These are phyloP conservation scores for Zaprionus nigranus DNA, from an alignment of 1,140 invertebrate species.

Conservation along the genomic window DNA sequence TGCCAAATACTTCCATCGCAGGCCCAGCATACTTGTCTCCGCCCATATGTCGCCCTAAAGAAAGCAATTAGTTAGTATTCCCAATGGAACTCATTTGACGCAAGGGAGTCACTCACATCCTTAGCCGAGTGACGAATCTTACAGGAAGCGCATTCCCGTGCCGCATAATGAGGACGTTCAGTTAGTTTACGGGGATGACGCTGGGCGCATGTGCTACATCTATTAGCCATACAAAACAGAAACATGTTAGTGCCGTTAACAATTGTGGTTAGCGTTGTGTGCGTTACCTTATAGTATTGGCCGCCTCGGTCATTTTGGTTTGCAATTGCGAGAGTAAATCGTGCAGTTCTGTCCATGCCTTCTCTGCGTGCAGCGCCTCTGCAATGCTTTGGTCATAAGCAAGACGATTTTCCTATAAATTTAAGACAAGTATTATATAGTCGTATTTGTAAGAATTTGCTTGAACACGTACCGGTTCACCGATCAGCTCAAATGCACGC, in stretches of 20 bases:
- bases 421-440: neutral
- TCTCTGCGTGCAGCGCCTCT: constrained; percentile 92
- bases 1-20: constrained; percentile 97
- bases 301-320: constrained; percentile 96
- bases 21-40: constrained; percentile 93
- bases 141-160: constrained; percentile 94
- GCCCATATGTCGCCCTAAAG: constrained; percentile 97
- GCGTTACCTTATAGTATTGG: constrained; percentile 91
- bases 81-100: neutral
- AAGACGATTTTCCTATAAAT: constrained; percentile 89
- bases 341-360: constrained; percentile 93
- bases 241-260: neutral
- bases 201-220: constrained; percentile 95
- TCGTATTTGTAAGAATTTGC: neutral
- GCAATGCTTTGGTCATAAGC: constrained; percentile 89
- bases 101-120: constrained; percentile 87
- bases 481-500: constrained; percentile 97
- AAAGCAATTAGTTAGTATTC: neutral
- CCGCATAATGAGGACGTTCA: constrained; percentile 94
- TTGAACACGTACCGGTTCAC: constrained; percentile 90
- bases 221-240: constrained; percentile 44
- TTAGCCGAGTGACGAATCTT: constrained; percentile 95
- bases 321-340: constrained; percentile 93
- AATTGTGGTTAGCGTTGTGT: too few species aligned
- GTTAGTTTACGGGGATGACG: constrained; percentile 94